Evolutionary conservation across 1,140 invertebrate genomes (phyloP).

Genomic region (Melitaea cinxia): DNA sequence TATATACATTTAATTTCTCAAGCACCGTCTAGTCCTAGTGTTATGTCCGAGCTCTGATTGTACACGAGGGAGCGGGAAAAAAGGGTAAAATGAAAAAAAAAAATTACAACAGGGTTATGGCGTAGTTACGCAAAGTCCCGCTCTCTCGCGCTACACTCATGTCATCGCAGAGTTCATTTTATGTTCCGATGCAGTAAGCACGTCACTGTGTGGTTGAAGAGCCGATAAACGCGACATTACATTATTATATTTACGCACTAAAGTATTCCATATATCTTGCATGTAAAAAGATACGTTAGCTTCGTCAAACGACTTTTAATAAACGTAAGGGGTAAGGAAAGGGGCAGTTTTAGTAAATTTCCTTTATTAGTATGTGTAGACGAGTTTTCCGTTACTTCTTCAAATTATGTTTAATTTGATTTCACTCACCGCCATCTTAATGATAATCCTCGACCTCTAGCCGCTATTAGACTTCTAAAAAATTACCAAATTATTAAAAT

Average conservation of each 20-base stretch:
- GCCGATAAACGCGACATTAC: conserved; percentile 26
- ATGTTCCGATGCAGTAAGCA: conserved; percentile 3
- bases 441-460: conserved; percentile 23
- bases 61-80: conserved; percentile 41
- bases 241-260: neutral
- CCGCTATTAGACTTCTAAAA: neutral
- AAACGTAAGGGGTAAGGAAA: neutral
- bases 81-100: neutral
- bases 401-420: conserved; percentile 41
- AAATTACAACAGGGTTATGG: too few species aligned
- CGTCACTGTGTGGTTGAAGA: conserved; percentile 53
- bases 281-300: too few species aligned
- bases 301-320: too few species aligned
- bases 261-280: neutral
- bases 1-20: conserved; percentile 27
- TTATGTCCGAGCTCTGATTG: conserved; percentile 22
- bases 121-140: too few species aligned
- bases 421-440: conserved; percentile 51
- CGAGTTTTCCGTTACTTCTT: conserved; percentile 36
- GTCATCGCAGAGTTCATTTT: conserved; percentile 11
- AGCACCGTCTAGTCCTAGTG: conserved; percentile 35
- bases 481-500: neutral
- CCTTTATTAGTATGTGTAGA: conserved; percentile 2
- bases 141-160: conserved; percentile 38
- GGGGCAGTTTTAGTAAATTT: conserved; percentile 11